Base-by-base conservation (phyloP, 2,888 invertebrate species). In the Xanthorhoe spadicearia region DNA sequence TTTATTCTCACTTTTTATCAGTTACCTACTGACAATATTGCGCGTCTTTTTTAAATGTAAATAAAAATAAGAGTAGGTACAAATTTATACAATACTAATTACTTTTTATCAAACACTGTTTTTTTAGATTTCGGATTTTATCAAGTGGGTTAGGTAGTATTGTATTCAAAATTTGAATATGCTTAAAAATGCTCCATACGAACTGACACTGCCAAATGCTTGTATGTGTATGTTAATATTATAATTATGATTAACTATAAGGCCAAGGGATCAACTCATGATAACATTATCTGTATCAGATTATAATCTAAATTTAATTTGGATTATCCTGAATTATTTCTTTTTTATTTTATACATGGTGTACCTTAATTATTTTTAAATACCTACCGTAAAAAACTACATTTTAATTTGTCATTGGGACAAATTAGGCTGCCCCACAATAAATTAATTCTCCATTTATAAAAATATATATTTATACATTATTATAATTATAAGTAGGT, bases 251-350 rank as follows among this genome's bases (percentile, higher is more conserved):
- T 28, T 68, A 74, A 73, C 70, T 71, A 55, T 72, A 75, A 83
- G 81, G 82, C 81, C 77, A 80, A 74, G 89, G 89, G 88, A 88
- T 83, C 86, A 86, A 87, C 75, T 81, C 77, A 74, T 77, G 74
- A 74, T 71, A 75, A 74, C 61, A 64, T 74, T 70, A 62, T 53
- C 17, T 53, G 9, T 70, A 54, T 65, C 60, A 8, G 35, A 19
- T 18, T 46, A 54, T 62, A 68, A 65, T 70, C 50, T 69, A 71
- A 74, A 70, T 64, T 51, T 59, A 70, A 73, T 69, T 68, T 71
- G 65, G 57, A 67, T 63, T 61, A 46, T 54, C 60, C 43, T 17
- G 13, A 43, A n/a, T 19, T 38, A 18, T 43, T 15, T 43, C 15
- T 15, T 0, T 43, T 56, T 17, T 49, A 48, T 17, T 57, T 49